Percentiles rank a stretch among this genome's conserved stretches.
These are phyloP conservation scores for Heliconius aoede DNA, from an alignment of 2,888 invertebrate species.

Conservation along the genomic window DNA sequence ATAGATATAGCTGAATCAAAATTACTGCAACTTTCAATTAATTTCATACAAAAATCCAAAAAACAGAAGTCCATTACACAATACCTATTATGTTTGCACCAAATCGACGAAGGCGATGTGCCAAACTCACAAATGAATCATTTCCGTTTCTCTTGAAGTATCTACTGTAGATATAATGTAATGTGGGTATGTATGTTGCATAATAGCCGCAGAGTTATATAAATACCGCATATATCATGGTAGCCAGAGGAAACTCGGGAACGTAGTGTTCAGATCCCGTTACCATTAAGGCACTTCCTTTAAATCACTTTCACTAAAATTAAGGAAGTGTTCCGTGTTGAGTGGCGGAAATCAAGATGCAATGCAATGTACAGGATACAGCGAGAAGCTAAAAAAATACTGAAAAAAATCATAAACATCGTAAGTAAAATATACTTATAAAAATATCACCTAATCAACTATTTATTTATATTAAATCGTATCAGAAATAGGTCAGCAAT, in stretches of 20 bases:
- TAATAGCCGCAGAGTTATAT: not conserved
- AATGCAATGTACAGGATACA: no score
- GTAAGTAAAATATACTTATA: not conserved
- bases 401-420: no score
- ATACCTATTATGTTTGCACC: constrained; percentile 12
- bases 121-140: constrained; percentile 24
- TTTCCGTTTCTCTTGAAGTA: constrained; percentile 22
- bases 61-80: constrained; percentile 18
- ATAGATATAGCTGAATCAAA: not conserved
- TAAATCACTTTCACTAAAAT: no score
- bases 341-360: not conserved
- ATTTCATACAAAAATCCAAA: not conserved
- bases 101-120: constrained; percentile 20
- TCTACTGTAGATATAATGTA: not conserved
- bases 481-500: constrained; percentile 25
- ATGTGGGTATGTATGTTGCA: not conserved
- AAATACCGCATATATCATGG: not conserved
- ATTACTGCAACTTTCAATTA: constrained; percentile 2
- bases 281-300: no score
- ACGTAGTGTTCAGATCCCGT: not conserved
- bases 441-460: not conserved
- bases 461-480: not conserved
- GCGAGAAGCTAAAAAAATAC: no score
- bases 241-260: not conserved
- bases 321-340: not conserved